Percentiles rank a stretch among this genome's conserved stretches.
Conservation (phyloP, 2,888 invertebrate genomes). For the Hypsopygia costalis region DNA sequence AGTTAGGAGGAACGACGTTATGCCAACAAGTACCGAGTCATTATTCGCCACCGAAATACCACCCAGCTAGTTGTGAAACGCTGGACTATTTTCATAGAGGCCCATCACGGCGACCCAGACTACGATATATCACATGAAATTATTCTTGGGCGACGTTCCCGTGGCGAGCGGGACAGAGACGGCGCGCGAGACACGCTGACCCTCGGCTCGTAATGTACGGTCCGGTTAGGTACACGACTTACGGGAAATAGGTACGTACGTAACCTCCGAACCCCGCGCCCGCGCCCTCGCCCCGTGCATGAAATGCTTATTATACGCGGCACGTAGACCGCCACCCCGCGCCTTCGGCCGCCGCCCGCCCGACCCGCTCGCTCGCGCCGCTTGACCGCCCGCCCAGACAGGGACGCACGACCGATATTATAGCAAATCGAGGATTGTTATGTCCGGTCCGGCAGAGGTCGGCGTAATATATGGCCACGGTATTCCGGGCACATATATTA, state of each 20-base stretch:
- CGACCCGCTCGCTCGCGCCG: conserved; percentile 55
- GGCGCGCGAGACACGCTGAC: conserved; percentile 70
- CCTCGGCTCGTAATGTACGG: conserved; percentile 81
- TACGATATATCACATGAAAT: conserved; percentile 77
- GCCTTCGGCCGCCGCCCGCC: conserved; percentile 44
- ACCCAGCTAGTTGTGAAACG: conserved; percentile 35
- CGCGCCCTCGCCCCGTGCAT: conserved; percentile 77
- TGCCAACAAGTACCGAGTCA: conserved; percentile 10
- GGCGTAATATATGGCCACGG: conserved; percentile 81
- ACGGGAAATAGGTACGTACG: conserved; percentile 77
- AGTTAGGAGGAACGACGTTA: conserved; percentile 7
- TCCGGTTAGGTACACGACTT: conserved; percentile 81
- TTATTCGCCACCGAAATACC: conserved; percentile 42
- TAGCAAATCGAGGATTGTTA: conserved; percentile 82
- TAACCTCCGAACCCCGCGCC: conserved; percentile 63
- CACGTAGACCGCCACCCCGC: conserved; percentile 75
- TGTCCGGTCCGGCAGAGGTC: conserved; percentile 81
- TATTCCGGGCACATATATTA: conserved; percentile 81
- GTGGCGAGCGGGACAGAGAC: conserved; percentile 68
- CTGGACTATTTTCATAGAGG: conserved; percentile 63
- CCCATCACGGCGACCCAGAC: conserved; percentile 60
- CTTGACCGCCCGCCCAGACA: conserved; percentile 49
- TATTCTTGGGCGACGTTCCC: conserved; percentile 62
- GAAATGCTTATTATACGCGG: conserved; percentile 83
- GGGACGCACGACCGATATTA: conserved; percentile 75